Base-by-base conservation (phyloP, 1,140 invertebrate species). In the Dreissena polymorpha region DNA sequence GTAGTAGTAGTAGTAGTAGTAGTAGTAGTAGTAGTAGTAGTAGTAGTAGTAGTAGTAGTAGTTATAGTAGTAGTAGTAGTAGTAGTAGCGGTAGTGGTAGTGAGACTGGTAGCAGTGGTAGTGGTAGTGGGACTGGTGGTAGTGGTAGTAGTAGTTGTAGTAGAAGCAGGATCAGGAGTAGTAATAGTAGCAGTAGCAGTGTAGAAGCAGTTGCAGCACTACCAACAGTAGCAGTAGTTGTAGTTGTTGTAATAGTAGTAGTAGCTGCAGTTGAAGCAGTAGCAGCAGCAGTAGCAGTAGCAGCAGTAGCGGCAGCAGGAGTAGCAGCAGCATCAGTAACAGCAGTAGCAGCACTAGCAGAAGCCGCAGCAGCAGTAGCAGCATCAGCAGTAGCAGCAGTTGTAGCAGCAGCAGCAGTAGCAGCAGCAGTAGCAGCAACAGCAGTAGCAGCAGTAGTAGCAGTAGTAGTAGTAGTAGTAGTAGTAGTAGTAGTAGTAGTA, bases 41-140 rank as follows among this genome's bases (percentile, higher is more conserved):
- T 55, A 55, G 53, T 55, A 55, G 53, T 55, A 55, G 53, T 55
- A 55, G 53, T 55, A 55, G 53, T 55, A 55, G 53, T 55, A 55
- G 53, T 55, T 12, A 18, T 55, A 55, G 53, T 55, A 55, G 53
- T 55, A 55, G 53, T 55, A 55, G 53, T 55, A 55, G 53, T 55
- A 55, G 53, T 55, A 55, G 53, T 55, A 55, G 53, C 18, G 18
- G 53, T 55, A 55, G 53, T 55, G 18, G 53, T 55, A 55, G 53
- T 55, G 18, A 18, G 12, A 55, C 12, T 55, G 18, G 53, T 55
- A 55, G 53, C 18, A 55, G 53, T 55, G 18, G 53, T 55, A 55
- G 53, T 55, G 18, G 53, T 55, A 55, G 53, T 55, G 18, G 53
- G 12, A 55, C 12, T 18, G 18, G 53, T 55, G 18, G 53, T 55